Conservation (phyloP, 2,888 invertebrate species). For the Caenorhabditis drosophilae region DNA sequence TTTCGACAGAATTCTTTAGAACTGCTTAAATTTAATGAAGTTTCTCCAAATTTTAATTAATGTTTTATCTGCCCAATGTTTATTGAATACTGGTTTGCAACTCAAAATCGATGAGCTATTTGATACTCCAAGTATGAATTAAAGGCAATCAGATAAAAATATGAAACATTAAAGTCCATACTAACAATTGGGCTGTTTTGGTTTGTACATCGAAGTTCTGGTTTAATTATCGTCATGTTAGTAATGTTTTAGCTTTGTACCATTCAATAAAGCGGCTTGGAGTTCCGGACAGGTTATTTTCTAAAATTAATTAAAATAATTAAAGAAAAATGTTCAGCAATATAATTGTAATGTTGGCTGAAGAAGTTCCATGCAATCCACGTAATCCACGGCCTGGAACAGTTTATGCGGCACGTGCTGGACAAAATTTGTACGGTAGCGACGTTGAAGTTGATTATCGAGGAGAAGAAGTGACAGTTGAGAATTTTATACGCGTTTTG, state of each 20-base stretch:
- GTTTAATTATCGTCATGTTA: conserved; percentile 99
- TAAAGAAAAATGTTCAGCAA: conserved; percentile 74
- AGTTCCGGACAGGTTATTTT: conserved; percentile 83
- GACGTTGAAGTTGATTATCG: conserved; percentile 84
- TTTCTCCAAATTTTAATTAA: too few relatives aligned
- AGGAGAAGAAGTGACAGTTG: conserved; percentile 82
- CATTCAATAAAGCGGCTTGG: conserved; percentile 95
- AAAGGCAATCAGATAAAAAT: background rate
- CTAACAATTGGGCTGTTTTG: conserved; percentile 98
- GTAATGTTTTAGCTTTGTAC: conserved; percentile 96
- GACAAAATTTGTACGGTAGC: conserved; percentile 97
- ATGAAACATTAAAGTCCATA: conserved; percentile 75
- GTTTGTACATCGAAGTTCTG: conserved; percentile 88
- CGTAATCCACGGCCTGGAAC: conserved; percentile 93
- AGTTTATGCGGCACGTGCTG: conserved; percentile 95
- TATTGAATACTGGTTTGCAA: conserved; percentile 55
- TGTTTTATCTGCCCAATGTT: too few relatives aligned
- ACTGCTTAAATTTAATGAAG: too few relatives aligned
- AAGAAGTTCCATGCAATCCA: conserved; percentile 99
- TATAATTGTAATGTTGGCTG: conserved; percentile 98
- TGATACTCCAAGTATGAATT: conserved; percentile 44
- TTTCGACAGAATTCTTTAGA: too few relatives aligned
- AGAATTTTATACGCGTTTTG: conserved; percentile 93
- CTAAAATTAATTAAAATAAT: background rate
- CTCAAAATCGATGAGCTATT: conserved; percentile 55